Base-by-base conservation (phyloP, 2,888 invertebrate species). In the Cantharis flavilabris region DNA sequence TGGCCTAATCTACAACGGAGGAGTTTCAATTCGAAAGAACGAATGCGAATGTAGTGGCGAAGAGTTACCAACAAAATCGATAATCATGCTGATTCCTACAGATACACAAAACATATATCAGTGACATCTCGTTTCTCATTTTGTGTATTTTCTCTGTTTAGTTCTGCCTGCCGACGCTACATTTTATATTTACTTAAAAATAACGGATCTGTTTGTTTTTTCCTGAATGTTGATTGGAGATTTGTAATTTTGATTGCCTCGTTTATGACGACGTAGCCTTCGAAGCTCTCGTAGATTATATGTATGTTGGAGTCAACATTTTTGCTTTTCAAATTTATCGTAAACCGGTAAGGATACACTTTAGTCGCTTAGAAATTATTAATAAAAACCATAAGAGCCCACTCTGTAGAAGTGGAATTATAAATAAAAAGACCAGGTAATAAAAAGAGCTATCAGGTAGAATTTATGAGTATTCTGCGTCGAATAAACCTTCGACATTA, bases 21-120 rank as follows among this genome's bases (percentile, higher is more conserved):
- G 77, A 75, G 75, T 77, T 70, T 75, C 64, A 75, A 49, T 49
- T 49, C n/a, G 49, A 49, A 49, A 49, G 49, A 49, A 49, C 49
- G 49, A 75, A 77, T 72, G 75, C 72, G 72, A 75, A 70, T 70
- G 71, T 73, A 74, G 71, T 69, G 65, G 69, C 71, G 64, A 78
- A 76, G 78, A 76, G 78, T 78, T 73, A 76, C 71, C 69, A 76
- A 67, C 23, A 23, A 26, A 81, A 82, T 82, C 82, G 82, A 82
- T 82, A 81, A 77, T 75, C 72, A 76, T 79, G 78, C 80, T 81
- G 81, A 82, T 80, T 79, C 77, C 64, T 74, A 62, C 74, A 80
- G 82, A 82, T 80, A 80, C 80, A 77, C 80, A 77, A 77, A 80
- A 81, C 81, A 81, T 81, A 82, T 81, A 81, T 83, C 83, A 81